phyloP scores from a whole-genome alignment of 2,113 vertebrate genomes.

The Microcebus murinus region DNA sequence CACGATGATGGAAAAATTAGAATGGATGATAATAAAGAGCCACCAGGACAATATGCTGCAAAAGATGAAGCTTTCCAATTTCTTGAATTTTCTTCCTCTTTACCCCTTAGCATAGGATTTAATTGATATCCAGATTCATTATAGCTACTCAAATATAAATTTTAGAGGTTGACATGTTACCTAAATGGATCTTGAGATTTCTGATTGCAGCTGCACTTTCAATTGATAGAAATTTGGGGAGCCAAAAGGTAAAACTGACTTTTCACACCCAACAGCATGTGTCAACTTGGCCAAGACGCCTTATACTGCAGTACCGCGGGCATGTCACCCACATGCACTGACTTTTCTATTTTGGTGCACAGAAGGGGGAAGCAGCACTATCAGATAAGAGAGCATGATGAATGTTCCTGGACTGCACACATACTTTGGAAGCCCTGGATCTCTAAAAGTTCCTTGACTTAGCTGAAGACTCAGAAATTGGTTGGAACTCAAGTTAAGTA shows the following conservation, averaged over 20 bases:
- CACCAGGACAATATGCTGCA: neutral
- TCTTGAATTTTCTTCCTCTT: slow-evolving; percentile 47
- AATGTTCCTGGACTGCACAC: slow-evolving; percentile 59
- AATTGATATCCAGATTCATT: slow-evolving; percentile 7
- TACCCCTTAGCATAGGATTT: slow-evolving; percentile 31
- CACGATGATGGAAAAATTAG: neutral
- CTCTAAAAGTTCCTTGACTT: slow-evolving; percentile 38
- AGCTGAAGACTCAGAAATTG: slow-evolving; percentile 31
- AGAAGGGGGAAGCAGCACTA: slow-evolving; percentile 10
- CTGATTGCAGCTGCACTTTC: slow-evolving; percentile 61
- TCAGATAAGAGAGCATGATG: slow-evolving; percentile 79
- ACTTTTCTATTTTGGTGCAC: slow-evolving; percentile 78
- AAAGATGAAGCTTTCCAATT: neutral
- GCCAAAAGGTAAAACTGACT: slow-evolving; percentile 75
- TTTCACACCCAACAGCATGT: slow-evolving; percentile 53
- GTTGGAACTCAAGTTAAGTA: neutral
- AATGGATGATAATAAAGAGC: neutral
- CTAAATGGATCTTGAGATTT: slow-evolving; percentile 67
- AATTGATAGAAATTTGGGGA: slow-evolving; percentile 74
- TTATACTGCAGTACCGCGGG: slow-evolving; percentile 54
- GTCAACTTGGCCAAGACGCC: slow-evolving; percentile 72
- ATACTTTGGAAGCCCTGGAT: slow-evolving; percentile 42
- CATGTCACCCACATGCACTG: slow-evolving; percentile 45
- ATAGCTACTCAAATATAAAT: slow-evolving; percentile 10
- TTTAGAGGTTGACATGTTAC: slow-evolving; percentile 54